These are phyloP conservation scores for Rambutsinella grinnellia DNA, from an alignment of 2,888 invertebrate species.

Conservation along the genomic window DNA sequence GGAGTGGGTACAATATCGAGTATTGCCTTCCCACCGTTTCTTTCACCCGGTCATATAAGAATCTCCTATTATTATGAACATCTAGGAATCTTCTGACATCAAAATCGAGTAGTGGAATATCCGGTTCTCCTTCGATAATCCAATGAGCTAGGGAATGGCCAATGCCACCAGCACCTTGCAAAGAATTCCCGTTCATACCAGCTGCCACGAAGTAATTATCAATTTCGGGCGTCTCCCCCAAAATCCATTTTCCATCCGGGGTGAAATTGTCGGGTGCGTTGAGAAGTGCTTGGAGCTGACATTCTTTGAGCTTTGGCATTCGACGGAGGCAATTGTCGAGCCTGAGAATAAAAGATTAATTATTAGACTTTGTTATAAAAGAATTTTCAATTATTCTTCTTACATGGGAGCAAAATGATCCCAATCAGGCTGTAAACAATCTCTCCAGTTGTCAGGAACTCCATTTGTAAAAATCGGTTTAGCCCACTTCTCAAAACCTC, in stretches of 20 bases:
- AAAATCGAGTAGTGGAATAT: slow-evolving; percentile 74
- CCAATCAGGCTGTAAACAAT: slow-evolving; percentile 71
- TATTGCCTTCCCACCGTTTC: slow-evolving; percentile 76
- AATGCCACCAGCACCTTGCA: slow-evolving; percentile 80
- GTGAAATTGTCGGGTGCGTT: slow-evolving; percentile 81
- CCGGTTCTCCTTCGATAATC: slow-evolving; percentile 77
- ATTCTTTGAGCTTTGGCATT: slow-evolving; percentile 60
- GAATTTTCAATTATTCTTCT: neutral
- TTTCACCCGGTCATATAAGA: slow-evolving; percentile 75
- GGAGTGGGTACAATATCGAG: slow-evolving; percentile 71
- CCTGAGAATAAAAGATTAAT: slow-evolving; percentile 20
- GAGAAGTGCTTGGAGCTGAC: slow-evolving; percentile 50
- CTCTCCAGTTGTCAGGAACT: slow-evolving; percentile 69
- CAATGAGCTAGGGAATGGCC: slow-evolving; percentile 73
- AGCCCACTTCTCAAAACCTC: slow-evolving; percentile 78
- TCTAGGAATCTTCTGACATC: slow-evolving; percentile 78
- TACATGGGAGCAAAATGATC: slow-evolving; percentile 72
- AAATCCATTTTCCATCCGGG: slow-evolving; percentile 79
- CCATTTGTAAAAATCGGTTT: slow-evolving; percentile 75
- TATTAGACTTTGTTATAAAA: neutral
- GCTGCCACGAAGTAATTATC: slow-evolving; percentile 81
- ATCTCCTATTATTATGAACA: slow-evolving; percentile 76
- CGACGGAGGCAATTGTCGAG: slow-evolving; percentile 60
- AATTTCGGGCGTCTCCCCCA: slow-evolving; percentile 79
- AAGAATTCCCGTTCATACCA: slow-evolving; percentile 78